Percentiles rank a stretch among this genome's conserved stretches.
phyloP scores from a whole-genome alignment of 2,888 invertebrate genomes.

The Leucophora obtusa region DNA sequence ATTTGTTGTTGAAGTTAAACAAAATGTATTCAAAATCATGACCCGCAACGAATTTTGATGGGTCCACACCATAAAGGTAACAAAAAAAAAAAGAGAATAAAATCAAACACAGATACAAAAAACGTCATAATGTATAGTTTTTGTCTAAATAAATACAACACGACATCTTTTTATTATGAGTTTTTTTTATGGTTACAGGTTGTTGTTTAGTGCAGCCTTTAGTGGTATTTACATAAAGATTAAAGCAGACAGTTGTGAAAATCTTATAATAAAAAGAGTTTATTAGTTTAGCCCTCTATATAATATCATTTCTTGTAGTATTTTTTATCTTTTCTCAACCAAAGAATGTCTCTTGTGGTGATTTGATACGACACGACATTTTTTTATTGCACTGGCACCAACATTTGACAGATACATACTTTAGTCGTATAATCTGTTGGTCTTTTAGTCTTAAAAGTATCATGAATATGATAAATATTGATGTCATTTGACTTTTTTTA shows the following conservation, averaged over 20 bases:
- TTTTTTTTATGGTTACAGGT: conserved; percentile 49
- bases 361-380: conserved; percentile 62
- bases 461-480: conserved; percentile 63
- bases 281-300: conserved; percentile 24
- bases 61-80: conserved; percentile 13
- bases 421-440: conserved; percentile 43
- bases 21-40: conserved; percentile 42
- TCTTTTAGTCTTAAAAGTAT: conserved; percentile 50
- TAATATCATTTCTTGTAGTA: neutral
- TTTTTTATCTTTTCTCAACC: neutral
- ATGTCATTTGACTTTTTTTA: conserved; percentile 64
- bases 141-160: conserved; percentile 51
- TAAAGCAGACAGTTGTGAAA: conserved; percentile 62
- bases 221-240: conserved; percentile 44
- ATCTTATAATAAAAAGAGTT: conserved; percentile 11
- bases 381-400: conserved; percentile 44
- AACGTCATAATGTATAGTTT: conserved; percentile 25
- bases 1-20: neutral
- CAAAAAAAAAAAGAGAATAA: neutral
- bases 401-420: conserved; percentile 45
- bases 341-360: conserved; percentile 44
- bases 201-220: conserved; percentile 37
- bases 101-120: conserved; percentile 11
- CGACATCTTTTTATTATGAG: conserved; percentile 55
- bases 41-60: conserved; percentile 23